phyloP scores from a whole-genome alignment of 1,140 invertebrate genomes.

The Gryllus bimaculatus region DNA sequence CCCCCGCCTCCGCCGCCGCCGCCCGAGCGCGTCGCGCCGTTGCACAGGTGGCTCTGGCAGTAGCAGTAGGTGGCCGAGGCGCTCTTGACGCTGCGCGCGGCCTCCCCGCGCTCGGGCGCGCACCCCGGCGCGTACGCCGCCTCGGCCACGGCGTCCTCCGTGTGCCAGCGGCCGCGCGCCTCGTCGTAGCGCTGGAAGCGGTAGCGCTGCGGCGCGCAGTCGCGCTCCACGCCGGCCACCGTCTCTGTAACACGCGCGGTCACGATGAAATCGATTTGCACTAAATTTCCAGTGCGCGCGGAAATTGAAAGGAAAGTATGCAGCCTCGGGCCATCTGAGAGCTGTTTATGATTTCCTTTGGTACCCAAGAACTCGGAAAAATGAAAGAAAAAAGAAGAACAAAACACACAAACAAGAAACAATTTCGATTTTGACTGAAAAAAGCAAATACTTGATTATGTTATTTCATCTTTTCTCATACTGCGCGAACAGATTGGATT shows the following conservation, averaged over 20 bases:
- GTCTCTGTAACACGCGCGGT: slow-evolving; percentile 40
- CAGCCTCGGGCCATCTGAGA: too few species aligned
- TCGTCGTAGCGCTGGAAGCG: slow-evolving; percentile 44
- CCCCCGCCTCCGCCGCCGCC: slow-evolving; percentile 36
- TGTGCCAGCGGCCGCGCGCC: slow-evolving; percentile 45
- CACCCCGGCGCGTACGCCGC: slow-evolving; percentile 57
- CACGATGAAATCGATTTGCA: too few species aligned
- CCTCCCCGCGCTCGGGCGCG: slow-evolving; percentile 51
- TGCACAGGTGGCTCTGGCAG: slow-evolving; percentile 55
- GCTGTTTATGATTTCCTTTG: too few species aligned
- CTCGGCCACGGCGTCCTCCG: slow-evolving; percentile 47
- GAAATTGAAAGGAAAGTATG: too few species aligned
- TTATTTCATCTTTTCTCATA: too few species aligned
- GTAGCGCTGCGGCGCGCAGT: slow-evolving; percentile 62
- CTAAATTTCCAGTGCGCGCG: too few species aligned
- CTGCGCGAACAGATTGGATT: too few species aligned
- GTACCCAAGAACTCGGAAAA: too few species aligned
- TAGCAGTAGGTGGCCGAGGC: slow-evolving; percentile 50
- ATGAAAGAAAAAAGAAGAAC: too few species aligned
- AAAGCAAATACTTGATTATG: too few species aligned
- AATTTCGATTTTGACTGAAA: too few species aligned
- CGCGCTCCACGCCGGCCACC: slow-evolving; percentile 50
- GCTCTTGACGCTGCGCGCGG: slow-evolving; percentile 43
- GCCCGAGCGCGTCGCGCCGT: slow-evolving; percentile 33
- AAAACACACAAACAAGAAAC: too few species aligned